Conservation (phyloP, 2,888 invertebrate genomes). For the Melanchra persicariae region DNA sequence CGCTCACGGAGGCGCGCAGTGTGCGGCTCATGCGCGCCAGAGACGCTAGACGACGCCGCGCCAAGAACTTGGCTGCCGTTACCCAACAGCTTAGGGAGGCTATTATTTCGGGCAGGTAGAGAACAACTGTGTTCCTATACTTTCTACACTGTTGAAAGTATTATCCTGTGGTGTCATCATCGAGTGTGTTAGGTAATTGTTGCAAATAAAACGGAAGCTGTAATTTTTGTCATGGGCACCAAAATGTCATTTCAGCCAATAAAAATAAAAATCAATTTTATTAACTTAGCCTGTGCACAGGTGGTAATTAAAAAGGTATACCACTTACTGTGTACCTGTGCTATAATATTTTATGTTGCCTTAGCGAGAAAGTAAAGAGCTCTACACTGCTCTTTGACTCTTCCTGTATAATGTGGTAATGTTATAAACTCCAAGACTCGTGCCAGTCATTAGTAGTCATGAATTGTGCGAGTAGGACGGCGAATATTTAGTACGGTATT, state of each 20-base stretch:
- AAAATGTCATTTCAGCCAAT: background rate
- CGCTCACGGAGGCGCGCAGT: slow-evolving; percentile 73
- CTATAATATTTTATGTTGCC: no score
- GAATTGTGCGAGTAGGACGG: background rate
- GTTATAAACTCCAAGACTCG: no score
- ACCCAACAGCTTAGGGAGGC: slow-evolving; percentile 81
- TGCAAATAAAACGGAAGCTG: background rate
- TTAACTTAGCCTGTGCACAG: no score
- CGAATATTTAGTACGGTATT: background rate
- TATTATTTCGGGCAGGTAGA: slow-evolving; percentile 61
- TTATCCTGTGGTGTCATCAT: background rate
- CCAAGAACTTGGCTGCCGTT: slow-evolving; percentile 74
- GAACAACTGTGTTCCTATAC: no score
- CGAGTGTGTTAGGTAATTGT: background rate
- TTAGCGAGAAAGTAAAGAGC: background rate
- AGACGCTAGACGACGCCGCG: slow-evolving; percentile 66
- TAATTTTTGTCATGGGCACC: background rate
- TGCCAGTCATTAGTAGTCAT: background rate
- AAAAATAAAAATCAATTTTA: no score
- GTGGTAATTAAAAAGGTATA: no score
- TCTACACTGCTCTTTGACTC: background rate
- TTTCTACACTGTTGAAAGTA: no score
- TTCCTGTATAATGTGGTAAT: background rate
- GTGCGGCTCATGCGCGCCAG: slow-evolving; percentile 69
- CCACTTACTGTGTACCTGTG: no score